Percentiles rank a stretch among this genome's conserved stretches.
Conservation (phyloP, 1,140 invertebrate species). For the Bombus confusus region DNA sequence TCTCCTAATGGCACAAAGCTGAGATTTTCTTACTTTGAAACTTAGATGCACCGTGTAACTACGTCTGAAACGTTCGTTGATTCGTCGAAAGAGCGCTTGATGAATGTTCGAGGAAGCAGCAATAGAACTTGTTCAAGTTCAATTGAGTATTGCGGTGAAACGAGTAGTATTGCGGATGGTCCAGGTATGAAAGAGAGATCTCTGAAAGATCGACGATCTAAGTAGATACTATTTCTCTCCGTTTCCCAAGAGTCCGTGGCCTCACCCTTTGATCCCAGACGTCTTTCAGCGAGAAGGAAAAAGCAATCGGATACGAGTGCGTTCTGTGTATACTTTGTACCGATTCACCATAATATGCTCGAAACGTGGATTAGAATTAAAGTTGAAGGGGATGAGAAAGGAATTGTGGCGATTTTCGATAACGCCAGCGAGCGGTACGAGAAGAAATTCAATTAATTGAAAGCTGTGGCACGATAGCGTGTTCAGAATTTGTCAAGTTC, state of each 20-base stretch:
- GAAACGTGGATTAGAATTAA: conserved; percentile 11
- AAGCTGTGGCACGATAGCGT: too few relatives aligned
- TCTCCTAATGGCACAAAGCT: neutral
- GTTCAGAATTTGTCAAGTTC: neutral
- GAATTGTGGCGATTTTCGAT: neutral
- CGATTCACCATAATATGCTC: neutral
- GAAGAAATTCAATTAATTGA: neutral
- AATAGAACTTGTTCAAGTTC: neutral
- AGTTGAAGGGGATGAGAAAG: neutral
- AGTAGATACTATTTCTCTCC: neutral
- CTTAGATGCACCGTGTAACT: neutral
- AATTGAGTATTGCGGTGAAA: neutral
- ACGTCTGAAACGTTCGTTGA: neutral
- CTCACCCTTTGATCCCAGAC: conserved; percentile 37
- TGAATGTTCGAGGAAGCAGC: neutral
- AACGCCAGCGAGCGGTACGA: too few relatives aligned
- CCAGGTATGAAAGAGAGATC: conserved; percentile 46
- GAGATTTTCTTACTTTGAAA: neutral
- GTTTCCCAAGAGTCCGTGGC: neutral
- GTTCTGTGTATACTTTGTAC: neutral
- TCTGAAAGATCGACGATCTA: conserved; percentile 44
- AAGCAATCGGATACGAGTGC: conserved; percentile 59
- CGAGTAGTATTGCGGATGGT: conserved; percentile 33
- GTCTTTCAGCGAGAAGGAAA: conserved; percentile 58
- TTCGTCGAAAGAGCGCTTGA: neutral